A percentile compares a stretch with the other conserved stretches of the same genome.
Conservation (phyloP, 2,888 invertebrate species). For the Sceliomorpha sp. region DNA sequence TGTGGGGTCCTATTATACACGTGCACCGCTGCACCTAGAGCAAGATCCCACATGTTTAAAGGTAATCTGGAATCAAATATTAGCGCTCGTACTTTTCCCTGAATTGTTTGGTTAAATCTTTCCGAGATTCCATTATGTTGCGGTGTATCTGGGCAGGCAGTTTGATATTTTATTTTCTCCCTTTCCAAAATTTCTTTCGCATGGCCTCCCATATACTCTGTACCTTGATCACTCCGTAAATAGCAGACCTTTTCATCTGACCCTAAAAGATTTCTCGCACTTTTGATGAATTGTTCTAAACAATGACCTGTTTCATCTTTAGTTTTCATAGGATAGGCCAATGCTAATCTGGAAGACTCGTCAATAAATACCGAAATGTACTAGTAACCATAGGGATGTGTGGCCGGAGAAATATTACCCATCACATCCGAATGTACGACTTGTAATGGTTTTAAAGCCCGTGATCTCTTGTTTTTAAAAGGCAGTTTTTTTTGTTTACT, state of each 20-base stretch:
- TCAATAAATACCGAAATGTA: conserved; percentile 50
- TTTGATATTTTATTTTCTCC: conserved; percentile 13
- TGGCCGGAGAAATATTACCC: conserved; percentile 21
- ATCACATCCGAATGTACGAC: conserved; percentile 46
- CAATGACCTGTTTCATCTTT: conserved; percentile 38
- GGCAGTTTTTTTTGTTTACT: conserved; percentile 15
- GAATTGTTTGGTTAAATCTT: conserved; percentile 41
- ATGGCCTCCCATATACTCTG: conserved; percentile 27
- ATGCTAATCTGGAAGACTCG: conserved; percentile 51
- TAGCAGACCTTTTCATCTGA: conserved; percentile 47
- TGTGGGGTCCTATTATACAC: too few relatives aligned
- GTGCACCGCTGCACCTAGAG: too few relatives aligned
- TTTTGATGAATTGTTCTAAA: conserved; percentile 48
- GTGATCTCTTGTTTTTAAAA: conserved; percentile 31
- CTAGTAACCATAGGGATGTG: conserved; percentile 21
- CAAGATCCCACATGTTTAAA: too few relatives aligned
- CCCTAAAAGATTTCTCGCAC: conserved; percentile 42
- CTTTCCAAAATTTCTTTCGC: conserved; percentile 15
- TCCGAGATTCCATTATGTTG: conserved; percentile 23
- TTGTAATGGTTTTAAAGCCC: conserved; percentile 45
- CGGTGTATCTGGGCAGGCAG: conserved; percentile 6
- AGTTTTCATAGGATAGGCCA: conserved; percentile 43
- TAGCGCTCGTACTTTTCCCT: conserved; percentile 25
- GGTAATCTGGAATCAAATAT: conserved; percentile 43
- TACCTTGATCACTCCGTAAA: conserved; percentile 46